Base-by-base conservation (phyloP, 2,797 vertebrate genomes). In the Eutrigla gurnardus region DNA sequence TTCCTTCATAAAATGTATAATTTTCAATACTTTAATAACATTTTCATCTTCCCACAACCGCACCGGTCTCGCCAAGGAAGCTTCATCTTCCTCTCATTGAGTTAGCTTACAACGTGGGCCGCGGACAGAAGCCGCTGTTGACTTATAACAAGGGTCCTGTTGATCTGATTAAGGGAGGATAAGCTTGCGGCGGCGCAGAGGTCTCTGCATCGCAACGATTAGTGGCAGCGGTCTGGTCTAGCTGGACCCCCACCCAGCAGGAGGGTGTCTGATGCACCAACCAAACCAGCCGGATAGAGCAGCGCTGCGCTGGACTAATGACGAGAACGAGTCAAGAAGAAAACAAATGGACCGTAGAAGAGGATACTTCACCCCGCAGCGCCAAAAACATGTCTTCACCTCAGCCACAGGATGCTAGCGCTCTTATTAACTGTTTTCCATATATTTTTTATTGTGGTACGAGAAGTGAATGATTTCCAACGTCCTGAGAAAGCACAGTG, bases 121-220 rank as follows among this genome's bases (percentile, higher is more conserved):
- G 40, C 12, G 58, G 37, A 67, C 62, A 81, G 58, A 77, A 58
- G 68, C 74, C 53, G 54, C 61, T 62, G n/a, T 60, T 68, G 77
- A 82, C 77, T 62, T 57, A 32, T 9, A 81, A 84, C 78, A 88
- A 79, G 61, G 68, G 67, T 25, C 35, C 62, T 0, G 59, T 49
- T 86, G 82, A 89, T 84, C 77, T 81, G 76, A 87, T 89, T 86
- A 86, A 57, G 69, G 66, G 63, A 49, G 83, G 82, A 79, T 84
- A 87, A 84, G 76, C 64, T 70, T 8, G 70, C 35, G 18, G 69
- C 72, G 70, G 59, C 63, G 74, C 70, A 64, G 71, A 69, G 69
- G 66, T 75, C 77, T 82, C 74, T 54, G 70, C 45, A 13, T 67
- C 47, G 2, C 52, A 50, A 65, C 4, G 14, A 83, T 82, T 78